Percentiles rank a stretch among this genome's conserved stretches.
These are phyloP conservation scores for Drosophila mimetica DNA, from an alignment of 2,888 invertebrate genomes.

Conservation along the genomic window DNA sequence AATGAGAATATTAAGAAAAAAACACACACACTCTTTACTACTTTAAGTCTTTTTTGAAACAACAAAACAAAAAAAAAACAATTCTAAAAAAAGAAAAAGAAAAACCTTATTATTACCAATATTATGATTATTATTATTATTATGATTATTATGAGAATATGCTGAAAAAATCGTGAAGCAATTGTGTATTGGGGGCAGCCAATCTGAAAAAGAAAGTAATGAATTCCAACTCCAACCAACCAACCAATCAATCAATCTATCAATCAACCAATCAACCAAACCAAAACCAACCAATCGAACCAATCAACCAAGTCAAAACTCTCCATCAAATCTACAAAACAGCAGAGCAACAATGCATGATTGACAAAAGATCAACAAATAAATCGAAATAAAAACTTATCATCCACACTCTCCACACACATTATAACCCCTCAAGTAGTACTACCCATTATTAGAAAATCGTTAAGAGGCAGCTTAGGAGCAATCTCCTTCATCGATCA, in stretches of 20 bases:
- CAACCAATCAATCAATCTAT: constrained; percentile 49
- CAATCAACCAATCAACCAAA: constrained; percentile 35
- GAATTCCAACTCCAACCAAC: constrained; percentile 43
- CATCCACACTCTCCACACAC: constrained; percentile 19
- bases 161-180: constrained; percentile 85
- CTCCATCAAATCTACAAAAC: constrained; percentile 34
- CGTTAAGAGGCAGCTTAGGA: background rate
- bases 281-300: constrained; percentile 48
- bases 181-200: constrained; percentile 85
- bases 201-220: constrained; percentile 73
- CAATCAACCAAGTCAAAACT: constrained; percentile 39
- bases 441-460: background rate
- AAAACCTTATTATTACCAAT: constrained; percentile 54
- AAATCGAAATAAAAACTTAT: constrained; percentile 23
- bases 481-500: background rate
- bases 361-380: constrained; percentile 28
- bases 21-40: constrained; percentile 48
- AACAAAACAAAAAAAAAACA: constrained; percentile 35
- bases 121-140: constrained; percentile 61
- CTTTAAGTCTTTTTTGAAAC: constrained; percentile 58
- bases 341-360: constrained; percentile 28
- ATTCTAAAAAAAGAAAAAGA: constrained; percentile 30
- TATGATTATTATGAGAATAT: constrained; percentile 66
- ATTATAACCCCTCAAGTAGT: background rate
- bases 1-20: constrained; percentile 36